A percentile compares a stretch with the other conserved stretches of the same genome.
These are phyloP conservation scores for Bungarus multicinctus DNA, from an alignment of 2,113 vertebrate species.

Conservation along the genomic window DNA sequence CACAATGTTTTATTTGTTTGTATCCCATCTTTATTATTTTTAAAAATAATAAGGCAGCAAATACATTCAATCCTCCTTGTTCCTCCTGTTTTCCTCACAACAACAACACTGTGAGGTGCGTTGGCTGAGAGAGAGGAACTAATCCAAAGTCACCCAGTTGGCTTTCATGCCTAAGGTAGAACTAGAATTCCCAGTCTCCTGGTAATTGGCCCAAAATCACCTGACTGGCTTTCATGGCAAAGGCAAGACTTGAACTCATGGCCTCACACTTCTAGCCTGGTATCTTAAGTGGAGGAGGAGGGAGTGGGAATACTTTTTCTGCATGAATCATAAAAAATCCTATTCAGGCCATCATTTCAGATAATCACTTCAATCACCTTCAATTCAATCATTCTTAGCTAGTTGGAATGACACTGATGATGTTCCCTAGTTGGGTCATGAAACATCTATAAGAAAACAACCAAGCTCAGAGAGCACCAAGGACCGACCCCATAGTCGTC, in stretches of 20 bases:
- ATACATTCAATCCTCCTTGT: neutral
- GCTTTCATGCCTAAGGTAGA: neutral
- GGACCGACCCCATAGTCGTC: too few relatives aligned
- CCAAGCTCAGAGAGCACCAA: too few relatives aligned
- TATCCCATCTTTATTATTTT: neutral
- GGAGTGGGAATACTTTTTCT: neutral
- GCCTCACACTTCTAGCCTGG: neutral
- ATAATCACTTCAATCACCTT: neutral
- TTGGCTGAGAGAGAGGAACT: neutral
- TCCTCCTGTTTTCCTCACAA: neutral
- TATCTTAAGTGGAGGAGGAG: too few relatives aligned
- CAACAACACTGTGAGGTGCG: neutral
- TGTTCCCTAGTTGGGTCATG: neutral
- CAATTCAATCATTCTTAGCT: neutral
- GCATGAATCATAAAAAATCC: neutral
- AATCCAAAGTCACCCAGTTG: neutral
- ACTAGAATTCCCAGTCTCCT: neutral
- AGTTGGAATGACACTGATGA: neutral
- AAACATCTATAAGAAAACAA: too few relatives aligned
- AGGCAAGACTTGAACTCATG: neutral
- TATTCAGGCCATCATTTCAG: neutral
- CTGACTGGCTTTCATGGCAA: neutral
- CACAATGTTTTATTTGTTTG: neutral
- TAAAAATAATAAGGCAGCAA: neutral
- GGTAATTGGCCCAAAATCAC: neutral